phyloP scores from a whole-genome alignment of 2,113 vertebrate species.

The Mungos mungo region DNA sequence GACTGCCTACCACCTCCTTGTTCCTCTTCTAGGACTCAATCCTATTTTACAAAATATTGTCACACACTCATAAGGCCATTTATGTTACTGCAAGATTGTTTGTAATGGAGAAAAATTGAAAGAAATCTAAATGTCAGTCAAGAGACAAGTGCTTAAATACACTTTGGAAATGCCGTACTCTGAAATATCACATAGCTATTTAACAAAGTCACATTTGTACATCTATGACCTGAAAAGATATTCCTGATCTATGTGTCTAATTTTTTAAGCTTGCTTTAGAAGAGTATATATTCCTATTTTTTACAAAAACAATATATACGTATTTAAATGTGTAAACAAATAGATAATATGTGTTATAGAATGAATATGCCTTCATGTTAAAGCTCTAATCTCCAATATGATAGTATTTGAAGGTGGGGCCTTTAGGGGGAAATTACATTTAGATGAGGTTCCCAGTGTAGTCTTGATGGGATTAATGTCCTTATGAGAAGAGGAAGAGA shows the following conservation, averaged over 20 bases:
- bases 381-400: not conserved
- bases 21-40: not conserved
- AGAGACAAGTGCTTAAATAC: not conserved
- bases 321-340: not conserved
- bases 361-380: not conserved
- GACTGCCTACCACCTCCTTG: not conserved
- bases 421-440: not conserved
- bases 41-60: not conserved
- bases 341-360: not conserved
- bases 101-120: not conserved
- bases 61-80: not conserved
- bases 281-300: not conserved
- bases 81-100: not conserved
- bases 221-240: not conserved
- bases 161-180: not conserved
- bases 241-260: slow-evolving; percentile 54
- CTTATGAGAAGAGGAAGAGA: not conserved
- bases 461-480: not conserved
- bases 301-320: slow-evolving; percentile 15
- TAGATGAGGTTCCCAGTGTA: not conserved
- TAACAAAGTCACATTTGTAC: not conserved
- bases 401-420: not conserved
- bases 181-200: not conserved
- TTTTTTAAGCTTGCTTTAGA: not conserved
- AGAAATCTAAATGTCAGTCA: not conserved